Percentiles rank a stretch among this genome's conserved stretches.
Conservation (phyloP, 1,140 invertebrate genomes). For the Drosophila lini region DNA sequence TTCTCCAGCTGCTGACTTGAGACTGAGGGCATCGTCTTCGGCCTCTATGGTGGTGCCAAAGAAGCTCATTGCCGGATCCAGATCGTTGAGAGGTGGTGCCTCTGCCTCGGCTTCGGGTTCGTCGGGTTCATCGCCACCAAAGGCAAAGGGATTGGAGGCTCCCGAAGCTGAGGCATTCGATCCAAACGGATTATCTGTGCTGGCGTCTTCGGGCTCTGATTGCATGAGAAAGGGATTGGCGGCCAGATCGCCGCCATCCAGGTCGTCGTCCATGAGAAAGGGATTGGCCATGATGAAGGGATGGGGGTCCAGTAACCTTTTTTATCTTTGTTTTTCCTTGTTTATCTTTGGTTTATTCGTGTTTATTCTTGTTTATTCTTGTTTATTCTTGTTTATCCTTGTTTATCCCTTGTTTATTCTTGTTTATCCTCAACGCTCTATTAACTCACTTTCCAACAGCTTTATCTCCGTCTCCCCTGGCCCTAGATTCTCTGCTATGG, state of each 20-base stretch:
- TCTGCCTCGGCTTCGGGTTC: conserved; percentile 55
- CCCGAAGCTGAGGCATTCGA: conserved; percentile 1
- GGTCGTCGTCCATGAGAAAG: conserved; percentile 90
- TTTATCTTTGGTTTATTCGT: conserved; percentile 6
- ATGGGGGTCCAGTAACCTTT: conserved; percentile 9
- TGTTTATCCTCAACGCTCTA: conserved; percentile 78
- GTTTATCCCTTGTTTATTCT: neutral
- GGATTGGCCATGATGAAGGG: conserved; percentile 88
- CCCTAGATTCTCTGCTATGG: conserved; percentile 89
- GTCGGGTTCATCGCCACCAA: conserved; percentile 79
- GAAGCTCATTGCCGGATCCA: conserved; percentile 76
- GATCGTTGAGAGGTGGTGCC: conserved; percentile 39
- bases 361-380: conserved; percentile 9
- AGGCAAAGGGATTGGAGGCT: conserved; percentile 87
- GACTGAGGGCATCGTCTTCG: conserved; percentile 74
- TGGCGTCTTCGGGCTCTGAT: conserved; percentile 50
- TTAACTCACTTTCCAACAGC: conserved; percentile 90
- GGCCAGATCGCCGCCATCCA: conserved; percentile 82
- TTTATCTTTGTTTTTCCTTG: neutral
- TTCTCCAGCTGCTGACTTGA: conserved; percentile 73
- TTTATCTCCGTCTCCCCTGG: conserved; percentile 92
- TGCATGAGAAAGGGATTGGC: conserved; percentile 87
- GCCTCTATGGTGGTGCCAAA: conserved; percentile 76
- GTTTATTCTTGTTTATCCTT: conserved; percentile 12
- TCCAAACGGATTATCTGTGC: conserved; percentile 74